phyloP scores from a whole-genome alignment of 2,888 invertebrate genomes.

The Sinelater perroti region DNA sequence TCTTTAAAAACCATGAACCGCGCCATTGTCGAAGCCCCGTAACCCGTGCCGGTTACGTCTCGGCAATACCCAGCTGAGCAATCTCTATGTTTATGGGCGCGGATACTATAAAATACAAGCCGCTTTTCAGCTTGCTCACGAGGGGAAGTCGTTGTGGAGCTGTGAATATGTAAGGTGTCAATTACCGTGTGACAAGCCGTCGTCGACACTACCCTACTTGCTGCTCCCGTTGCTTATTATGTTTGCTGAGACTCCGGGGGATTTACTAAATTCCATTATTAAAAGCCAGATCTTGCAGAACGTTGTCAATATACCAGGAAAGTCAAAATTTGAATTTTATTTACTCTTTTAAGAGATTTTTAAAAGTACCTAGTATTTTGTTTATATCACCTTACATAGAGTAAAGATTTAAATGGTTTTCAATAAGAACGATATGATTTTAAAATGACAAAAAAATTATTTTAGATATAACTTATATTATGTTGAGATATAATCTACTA shows the following conservation, averaged over 20 bases:
- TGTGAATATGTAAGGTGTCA: conserved; percentile 23
- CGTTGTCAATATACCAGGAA: not conserved
- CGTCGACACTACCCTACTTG: not conserved
- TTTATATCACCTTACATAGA: too few species aligned
- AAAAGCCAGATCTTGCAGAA: too few species aligned
- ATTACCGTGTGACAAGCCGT: conserved; percentile 11
- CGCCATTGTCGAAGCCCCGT: conserved; percentile 7
- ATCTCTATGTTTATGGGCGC: conserved; percentile 25
- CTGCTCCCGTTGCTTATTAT: not conserved
- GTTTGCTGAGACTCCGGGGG: not conserved
- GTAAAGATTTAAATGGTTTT: not conserved
- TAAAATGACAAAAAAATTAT: too few species aligned
- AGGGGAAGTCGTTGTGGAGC: conserved; percentile 12
- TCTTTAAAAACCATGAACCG: conserved; percentile 23
- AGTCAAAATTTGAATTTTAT: not conserved
- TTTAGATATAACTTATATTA: too few species aligned
- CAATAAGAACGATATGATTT: too few species aligned
- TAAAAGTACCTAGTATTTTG: too few species aligned
- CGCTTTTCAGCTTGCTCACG: conserved; percentile 11
- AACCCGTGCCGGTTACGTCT: conserved; percentile 11
- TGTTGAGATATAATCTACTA: too few species aligned
- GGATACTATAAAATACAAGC: conserved; percentile 19
- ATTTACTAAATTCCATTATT: too few species aligned
- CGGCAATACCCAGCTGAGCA: conserved; percentile 24
- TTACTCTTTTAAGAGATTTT: not conserved